phyloP scores from a whole-genome alignment of 37 sponge, comb jelly and placozoan genomes.

The Cliona cf. orientalis region DNA sequence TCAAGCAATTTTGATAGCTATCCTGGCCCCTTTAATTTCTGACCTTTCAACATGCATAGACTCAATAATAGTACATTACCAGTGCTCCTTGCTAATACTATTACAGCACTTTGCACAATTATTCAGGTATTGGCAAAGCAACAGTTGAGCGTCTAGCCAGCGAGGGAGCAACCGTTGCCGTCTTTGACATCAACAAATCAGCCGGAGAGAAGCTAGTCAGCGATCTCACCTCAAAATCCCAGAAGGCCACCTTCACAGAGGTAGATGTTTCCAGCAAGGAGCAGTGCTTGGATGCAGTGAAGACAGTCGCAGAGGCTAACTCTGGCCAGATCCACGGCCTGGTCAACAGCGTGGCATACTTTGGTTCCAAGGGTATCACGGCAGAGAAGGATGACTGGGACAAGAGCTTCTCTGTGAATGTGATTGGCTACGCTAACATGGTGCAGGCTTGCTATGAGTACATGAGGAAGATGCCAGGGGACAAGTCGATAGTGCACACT shows the following conservation, averaged over 20 bases:
- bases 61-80: no score
- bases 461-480: constrained; percentile 56
- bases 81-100: no score
- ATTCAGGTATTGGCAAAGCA: constrained; percentile 81
- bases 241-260: constrained; percentile 21
- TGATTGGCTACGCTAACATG: constrained; percentile 90
- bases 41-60: no score
- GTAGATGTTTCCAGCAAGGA: constrained; percentile 84
- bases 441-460: constrained; percentile 68
- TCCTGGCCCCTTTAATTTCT: no score
- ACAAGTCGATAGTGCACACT: constrained; percentile 65
- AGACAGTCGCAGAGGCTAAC: constrained; percentile 43
- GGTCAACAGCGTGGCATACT: constrained; percentile 84
- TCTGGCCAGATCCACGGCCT: constrained; percentile 58
- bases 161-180: constrained; percentile 82
- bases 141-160: constrained; percentile 67
- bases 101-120: not conserved
- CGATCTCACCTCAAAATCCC: constrained; percentile 14
- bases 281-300: constrained; percentile 58
- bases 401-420: constrained; percentile 83
- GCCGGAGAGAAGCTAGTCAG: constrained; percentile 47
- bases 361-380: constrained; percentile 73
- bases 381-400: constrained; percentile 86
- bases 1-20: no score
- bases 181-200: constrained; percentile 80